These are phyloP conservation scores for Phyllotreta cruciferae DNA, from an alignment of 2,888 invertebrate species.

Conservation along the genomic window DNA sequence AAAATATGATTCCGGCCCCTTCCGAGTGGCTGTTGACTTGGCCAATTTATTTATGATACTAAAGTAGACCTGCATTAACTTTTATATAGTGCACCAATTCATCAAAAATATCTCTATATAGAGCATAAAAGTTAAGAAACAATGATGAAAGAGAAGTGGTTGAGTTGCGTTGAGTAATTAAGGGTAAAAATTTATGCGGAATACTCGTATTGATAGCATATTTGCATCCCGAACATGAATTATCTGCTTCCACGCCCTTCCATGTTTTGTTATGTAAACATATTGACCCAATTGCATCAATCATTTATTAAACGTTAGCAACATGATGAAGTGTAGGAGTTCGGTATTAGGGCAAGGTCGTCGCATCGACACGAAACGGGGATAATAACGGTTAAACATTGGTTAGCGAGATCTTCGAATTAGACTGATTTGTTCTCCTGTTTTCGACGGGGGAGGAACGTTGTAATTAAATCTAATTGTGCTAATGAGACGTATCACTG, in stretches of 20 bases:
- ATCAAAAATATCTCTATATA: not conserved
- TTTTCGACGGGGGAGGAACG: conserved; percentile 3
- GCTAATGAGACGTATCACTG: conserved; percentile 9
- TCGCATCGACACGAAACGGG: conserved; percentile 15
- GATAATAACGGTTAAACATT: conserved; percentile 20
- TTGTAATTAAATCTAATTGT: conserved; percentile 16
- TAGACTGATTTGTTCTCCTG: conserved; percentile 12
- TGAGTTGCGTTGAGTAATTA: not conserved
- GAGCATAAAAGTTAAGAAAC: not conserved
- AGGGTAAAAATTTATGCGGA: no score
- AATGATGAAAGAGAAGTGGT: not conserved
- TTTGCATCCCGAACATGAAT: no score
- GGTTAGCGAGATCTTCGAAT: conserved; percentile 11
- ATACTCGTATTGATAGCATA: no score
- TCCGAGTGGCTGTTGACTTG: not conserved
- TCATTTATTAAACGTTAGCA: conserved; percentile 17
- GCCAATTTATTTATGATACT: not conserved
- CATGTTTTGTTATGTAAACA: conserved; percentile 18
- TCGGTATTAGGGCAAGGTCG: conserved; percentile 23
- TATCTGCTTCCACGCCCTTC: conserved; percentile 2
- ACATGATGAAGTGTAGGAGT: conserved; percentile 10
- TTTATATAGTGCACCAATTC: no score
- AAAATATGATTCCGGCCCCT: conserved; percentile 1
- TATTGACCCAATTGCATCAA: conserved; percentile 27
- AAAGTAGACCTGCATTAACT: not conserved